Evolutionary conservation across 2,113 vertebrate genomes (phyloP).

Genomic region (Mobula hypostoma): DNA sequence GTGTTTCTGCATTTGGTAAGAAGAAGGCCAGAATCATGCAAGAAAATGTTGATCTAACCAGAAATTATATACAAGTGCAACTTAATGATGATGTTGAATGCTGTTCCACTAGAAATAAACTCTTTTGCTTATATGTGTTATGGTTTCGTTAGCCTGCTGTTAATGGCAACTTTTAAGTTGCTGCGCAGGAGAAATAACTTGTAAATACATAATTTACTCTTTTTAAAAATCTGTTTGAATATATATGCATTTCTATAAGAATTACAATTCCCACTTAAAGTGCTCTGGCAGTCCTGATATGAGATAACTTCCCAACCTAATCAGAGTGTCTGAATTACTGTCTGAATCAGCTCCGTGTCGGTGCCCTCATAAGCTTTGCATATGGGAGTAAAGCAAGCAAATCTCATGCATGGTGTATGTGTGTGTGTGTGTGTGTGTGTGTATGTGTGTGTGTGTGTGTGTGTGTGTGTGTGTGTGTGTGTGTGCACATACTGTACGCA

Average conservation of each 20-base stretch:
- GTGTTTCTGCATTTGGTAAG: not conserved
- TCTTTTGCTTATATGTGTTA: not conserved
- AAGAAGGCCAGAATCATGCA: not conserved
- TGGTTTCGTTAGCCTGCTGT: not conserved
- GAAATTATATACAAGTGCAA: not conserved
- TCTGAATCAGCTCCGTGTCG: not conserved
- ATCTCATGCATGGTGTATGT: not conserved
- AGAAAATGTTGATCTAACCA: not conserved
- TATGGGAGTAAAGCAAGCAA: not conserved
- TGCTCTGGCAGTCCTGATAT: not conserved
- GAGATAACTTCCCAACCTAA: not conserved
- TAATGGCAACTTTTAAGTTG: not conserved
- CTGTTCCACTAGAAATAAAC: not conserved
- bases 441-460: not conserved
- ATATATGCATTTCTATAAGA: not conserved
- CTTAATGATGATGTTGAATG: not conserved
- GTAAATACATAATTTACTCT: not conserved
- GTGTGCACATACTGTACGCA: not conserved
- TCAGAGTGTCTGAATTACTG: not conserved
- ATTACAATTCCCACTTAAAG: not conserved
- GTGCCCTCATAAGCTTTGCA: not conserved
- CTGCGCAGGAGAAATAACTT: not conserved
- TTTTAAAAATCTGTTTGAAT: not conserved
- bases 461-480: not conserved
- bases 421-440: not conserved